Evolutionary conservation across 2,113 vertebrate species (phyloP), one percentile per base, ranked within the genome.

Genomic region (Fulmarus glacialis): DNA sequence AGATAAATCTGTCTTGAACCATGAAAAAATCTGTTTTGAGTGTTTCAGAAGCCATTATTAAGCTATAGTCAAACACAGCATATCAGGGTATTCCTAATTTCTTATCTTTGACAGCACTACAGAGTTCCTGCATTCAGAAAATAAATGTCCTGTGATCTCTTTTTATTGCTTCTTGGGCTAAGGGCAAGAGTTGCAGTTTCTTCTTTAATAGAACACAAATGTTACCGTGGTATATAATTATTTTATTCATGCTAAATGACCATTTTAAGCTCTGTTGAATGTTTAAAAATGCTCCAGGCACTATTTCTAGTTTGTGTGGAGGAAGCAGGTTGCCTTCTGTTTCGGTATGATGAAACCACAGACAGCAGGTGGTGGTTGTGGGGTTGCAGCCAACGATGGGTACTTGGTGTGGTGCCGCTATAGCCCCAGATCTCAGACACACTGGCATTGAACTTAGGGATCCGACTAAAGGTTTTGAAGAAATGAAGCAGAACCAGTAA

Each of bases 371-470:
- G 27, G n/a, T 81, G 55, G 8, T 17, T 60, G 8, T 38, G 22
- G 27, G 8, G 8, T 2, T 59, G 29, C 74, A 68, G 67, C 19
- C 18, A 23, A 18, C 0, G 1, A 32, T 16, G n/a, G 22, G 4
- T 21, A 34, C 45, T 36, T 48, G 5, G 4, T 38, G 19, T 0
- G 0, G 4, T 29, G 38, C 0, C 2, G 12, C 27, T 67, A n/a
- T 72, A 87, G 12, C 4, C 42, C 38, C 0, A 20, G 8, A 32
- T 47, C 38, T 82, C 6, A 22, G 50, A 27, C 6, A 17, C 1
- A 0, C 10, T 32, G 23, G 15, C 17, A n/a, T n/a, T 60, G 22
- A 63, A 32, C 6, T n/a, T 30, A 19, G 32, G 18, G 34, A 60
- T 64, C 32, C 11, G 8, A 6, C 8, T 26, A 40, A 58, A 56